Conservation (phyloP, 2,888 invertebrate species). For the Ophion obscuratus region DNA sequence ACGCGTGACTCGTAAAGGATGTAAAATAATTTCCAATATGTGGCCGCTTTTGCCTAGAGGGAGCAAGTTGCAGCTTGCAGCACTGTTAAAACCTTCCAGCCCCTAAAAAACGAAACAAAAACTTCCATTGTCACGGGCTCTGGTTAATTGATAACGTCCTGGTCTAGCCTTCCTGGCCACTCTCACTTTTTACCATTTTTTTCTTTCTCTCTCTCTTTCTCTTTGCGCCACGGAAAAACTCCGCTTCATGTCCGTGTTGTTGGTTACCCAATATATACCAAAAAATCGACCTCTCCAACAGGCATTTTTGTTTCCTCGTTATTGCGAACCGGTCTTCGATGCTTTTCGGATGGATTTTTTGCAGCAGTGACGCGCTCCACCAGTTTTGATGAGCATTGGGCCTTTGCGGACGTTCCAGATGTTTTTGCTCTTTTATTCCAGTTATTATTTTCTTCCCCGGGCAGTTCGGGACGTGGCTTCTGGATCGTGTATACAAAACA, state of each 20-base stretch:
- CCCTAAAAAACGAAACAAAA: slow-evolving; percentile 8
- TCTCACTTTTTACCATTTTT: slow-evolving; percentile 10
- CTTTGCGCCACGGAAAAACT: slow-evolving; percentile 12
- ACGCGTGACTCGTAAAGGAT: slow-evolving; percentile 1
- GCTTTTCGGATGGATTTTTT: slow-evolving; percentile 57
- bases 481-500: background rate
- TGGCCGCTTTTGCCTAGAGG: background rate
- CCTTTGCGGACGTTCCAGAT: slow-evolving; percentile 20
- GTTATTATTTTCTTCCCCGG: background rate
- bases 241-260: background rate
- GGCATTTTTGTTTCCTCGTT: slow-evolving; percentile 63
- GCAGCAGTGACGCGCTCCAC: slow-evolving; percentile 5
- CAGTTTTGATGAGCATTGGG: slow-evolving; percentile 26
- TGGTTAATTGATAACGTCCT: slow-evolving; percentile 57
- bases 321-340: slow-evolving; percentile 49
- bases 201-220: slow-evolving; percentile 2
- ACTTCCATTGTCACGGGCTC: slow-evolving; percentile 33
- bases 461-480: background rate
- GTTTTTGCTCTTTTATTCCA: background rate
- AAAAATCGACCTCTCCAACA: slow-evolving; percentile 31
- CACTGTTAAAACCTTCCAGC: background rate
- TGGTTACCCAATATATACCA: slow-evolving; percentile 1
- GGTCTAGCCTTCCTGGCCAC: background rate
- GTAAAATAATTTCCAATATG: slow-evolving; percentile 8
- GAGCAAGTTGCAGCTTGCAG: background rate